A percentile compares a stretch with the other conserved stretches of the same genome.
Evolutionary conservation across 2,797 vertebrate genomes (phyloP).

Genomic region (Tenualosa ilisha): DNA sequence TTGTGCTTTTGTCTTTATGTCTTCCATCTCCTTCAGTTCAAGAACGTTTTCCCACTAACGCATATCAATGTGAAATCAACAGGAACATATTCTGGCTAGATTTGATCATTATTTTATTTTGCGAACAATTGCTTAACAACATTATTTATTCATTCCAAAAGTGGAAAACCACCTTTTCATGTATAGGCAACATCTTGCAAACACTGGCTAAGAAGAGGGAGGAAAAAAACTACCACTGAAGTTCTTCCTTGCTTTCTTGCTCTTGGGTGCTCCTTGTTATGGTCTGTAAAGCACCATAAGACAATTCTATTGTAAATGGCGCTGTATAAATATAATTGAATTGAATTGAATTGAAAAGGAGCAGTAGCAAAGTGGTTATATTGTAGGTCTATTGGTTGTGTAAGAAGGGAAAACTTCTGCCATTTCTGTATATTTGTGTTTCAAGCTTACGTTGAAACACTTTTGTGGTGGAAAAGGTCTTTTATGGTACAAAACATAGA

Average conservation of each 20-base stretch:
- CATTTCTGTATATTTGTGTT: background rate
- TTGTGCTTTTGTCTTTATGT: background rate
- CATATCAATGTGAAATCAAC: background rate
- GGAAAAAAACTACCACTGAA: no score
- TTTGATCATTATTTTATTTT: conserved; percentile 25
- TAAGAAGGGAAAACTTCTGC: no score
- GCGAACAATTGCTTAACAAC: background rate
- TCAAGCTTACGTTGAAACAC: background rate
- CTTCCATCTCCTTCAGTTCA: background rate
- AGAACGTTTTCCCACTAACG: background rate
- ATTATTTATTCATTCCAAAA: background rate
- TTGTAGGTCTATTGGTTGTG: background rate
- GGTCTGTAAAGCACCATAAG: no score
- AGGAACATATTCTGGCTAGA: background rate
- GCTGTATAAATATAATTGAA: no score
- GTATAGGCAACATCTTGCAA: background rate
- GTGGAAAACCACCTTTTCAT: conserved; percentile 13
- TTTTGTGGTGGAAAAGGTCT: background rate
- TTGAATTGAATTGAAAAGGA: no score
- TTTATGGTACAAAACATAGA: background rate
- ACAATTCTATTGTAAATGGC: no score
- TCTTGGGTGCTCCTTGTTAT: no score
- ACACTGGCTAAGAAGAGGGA: background rate
- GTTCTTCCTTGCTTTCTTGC: no score
- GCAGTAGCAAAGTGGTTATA: background rate